phyloP scores from a whole-genome alignment of 53 echinoderm and acorn worm genomes.

The Apostichopus leukothele region DNA sequence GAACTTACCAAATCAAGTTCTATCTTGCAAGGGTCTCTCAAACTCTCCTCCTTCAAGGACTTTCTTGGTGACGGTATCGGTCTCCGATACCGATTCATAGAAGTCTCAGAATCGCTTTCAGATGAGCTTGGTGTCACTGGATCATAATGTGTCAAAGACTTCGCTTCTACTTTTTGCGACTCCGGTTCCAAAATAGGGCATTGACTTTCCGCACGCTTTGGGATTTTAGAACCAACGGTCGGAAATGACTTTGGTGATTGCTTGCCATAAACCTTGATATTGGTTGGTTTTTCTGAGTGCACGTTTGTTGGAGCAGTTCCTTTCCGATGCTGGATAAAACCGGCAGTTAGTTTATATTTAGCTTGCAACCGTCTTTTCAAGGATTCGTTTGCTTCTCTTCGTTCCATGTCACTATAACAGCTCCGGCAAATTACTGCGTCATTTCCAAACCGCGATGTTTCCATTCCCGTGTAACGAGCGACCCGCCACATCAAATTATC shows the following conservation, averaged over 20 bases:
- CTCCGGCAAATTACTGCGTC: background rate
- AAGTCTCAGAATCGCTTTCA: too few relatives aligned
- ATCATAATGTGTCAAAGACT: background rate
- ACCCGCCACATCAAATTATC: constrained; percentile 1
- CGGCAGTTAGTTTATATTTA: background rate
- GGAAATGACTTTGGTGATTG: background rate
- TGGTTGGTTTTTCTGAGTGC: too few relatives aligned
- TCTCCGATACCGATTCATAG: background rate
- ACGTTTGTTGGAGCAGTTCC: too few relatives aligned
- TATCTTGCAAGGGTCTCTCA: background rate
- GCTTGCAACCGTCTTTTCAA: background rate
- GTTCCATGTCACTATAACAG: constrained; percentile 23
- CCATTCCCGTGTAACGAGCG: constrained; percentile 7
- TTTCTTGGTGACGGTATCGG: background rate
- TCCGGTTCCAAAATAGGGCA: background rate
- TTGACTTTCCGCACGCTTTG: background rate
- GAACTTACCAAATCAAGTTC: too few relatives aligned
- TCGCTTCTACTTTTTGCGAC: background rate
- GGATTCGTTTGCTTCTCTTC: constrained; percentile 15
- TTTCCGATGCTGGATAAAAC: background rate
- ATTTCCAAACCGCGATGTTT: background rate
- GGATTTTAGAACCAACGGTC: background rate
- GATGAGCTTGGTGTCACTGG: background rate
- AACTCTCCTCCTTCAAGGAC: background rate
- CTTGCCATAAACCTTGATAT: background rate